Base-by-base conservation (phyloP, 37 sponge, comb jelly and placozoan species). In the Cliona cf. orientalis region DNA sequence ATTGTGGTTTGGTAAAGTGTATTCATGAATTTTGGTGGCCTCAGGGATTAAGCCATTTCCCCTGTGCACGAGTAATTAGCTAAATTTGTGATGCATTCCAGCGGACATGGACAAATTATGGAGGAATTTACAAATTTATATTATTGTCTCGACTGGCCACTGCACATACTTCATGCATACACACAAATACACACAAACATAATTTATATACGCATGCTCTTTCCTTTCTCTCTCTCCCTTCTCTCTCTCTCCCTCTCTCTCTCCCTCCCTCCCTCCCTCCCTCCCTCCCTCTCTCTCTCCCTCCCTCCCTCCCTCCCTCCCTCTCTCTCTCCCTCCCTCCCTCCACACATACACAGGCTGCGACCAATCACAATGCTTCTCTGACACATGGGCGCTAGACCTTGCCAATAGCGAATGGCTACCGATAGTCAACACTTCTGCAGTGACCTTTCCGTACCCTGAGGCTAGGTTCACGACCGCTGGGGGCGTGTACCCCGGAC, bases 321-420 rank as follows among this genome's bases (percentile, higher is more conserved):
- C 55, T 19, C 55, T 26, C 63, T 25, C 17, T 25, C 26, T 6
- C 26, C 12, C 26, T 25, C 26, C 12, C 63, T 25, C 12, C 63
- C 12, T n/a, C 12, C 43, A 41, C 71, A 69, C 71, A 41, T 44
- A 69, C 71, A 69, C 71, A 81, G 81, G 81, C 11, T 69, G 85
- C 23, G 58, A 75, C 32, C 21, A 5, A 33, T 37, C 26, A 3
- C 40, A 9, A 32, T 65, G 68, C 22, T 61, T 86, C 40, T 25
- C 45, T 71, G 86, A 86, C 21, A 78, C 86, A 1, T 86, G 86
- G 86, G 71, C 72, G 7, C 40, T 78, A 6, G 38, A 78, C 61
- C 14, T 76, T 29, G 38, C 31, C 23, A 1, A 42, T 1, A 21
- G 9, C 22, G 46, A 39, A 9, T 42, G 44, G 46, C 3, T 5